Percentiles rank a stretch among this genome's conserved stretches.
These are phyloP conservation scores for Micropterix aruncella DNA, from an alignment of 2,888 invertebrate species.

Conservation along the genomic window DNA sequence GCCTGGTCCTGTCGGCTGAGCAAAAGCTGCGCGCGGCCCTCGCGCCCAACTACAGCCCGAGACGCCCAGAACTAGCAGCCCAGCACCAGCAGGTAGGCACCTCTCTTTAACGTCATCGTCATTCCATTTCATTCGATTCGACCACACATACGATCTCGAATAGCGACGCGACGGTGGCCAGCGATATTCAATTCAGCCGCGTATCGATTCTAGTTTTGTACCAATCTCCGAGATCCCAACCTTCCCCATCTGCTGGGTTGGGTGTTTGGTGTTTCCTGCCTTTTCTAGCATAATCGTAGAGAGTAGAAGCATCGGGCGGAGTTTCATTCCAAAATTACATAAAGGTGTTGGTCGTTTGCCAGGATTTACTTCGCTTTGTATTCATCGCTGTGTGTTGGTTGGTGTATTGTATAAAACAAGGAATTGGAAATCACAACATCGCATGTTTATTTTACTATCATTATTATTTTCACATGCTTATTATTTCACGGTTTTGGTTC, in stretches of 20 bases:
- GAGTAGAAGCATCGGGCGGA: too few relatives aligned
- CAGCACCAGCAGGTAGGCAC: slow-evolving; percentile 79
- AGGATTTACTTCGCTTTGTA: slow-evolving; percentile 5
- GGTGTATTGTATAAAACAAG: neutral
- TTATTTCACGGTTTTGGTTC: slow-evolving; percentile 10
- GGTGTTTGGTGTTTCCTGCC: slow-evolving; percentile 3
- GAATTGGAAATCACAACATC: neutral
- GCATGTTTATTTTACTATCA: slow-evolving; percentile 6
- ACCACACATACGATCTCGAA: too few relatives aligned
- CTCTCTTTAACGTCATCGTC: slow-evolving; percentile 13
- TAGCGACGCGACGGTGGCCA: slow-evolving; percentile 18
- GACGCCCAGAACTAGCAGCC: slow-evolving; percentile 67
- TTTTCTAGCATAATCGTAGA: slow-evolving; percentile 7
- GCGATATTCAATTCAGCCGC: slow-evolving; percentile 15
- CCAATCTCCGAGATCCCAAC: slow-evolving; percentile 12
- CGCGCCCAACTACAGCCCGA: slow-evolving; percentile 71
- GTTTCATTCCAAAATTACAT: slow-evolving; percentile 16
- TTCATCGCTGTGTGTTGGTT: neutral
- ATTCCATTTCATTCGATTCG: slow-evolving; percentile 4
- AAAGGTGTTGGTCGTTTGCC: slow-evolving; percentile 22
- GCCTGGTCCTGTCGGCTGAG: slow-evolving; percentile 75
- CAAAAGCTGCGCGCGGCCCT: slow-evolving; percentile 72
- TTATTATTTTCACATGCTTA: slow-evolving; percentile 10
- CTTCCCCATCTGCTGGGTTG: neutral
- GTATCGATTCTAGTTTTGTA: slow-evolving; percentile 27